Base-by-base conservation (phyloP, 2,888 invertebrate species). In the Synanthedon formicaeformis region DNA sequence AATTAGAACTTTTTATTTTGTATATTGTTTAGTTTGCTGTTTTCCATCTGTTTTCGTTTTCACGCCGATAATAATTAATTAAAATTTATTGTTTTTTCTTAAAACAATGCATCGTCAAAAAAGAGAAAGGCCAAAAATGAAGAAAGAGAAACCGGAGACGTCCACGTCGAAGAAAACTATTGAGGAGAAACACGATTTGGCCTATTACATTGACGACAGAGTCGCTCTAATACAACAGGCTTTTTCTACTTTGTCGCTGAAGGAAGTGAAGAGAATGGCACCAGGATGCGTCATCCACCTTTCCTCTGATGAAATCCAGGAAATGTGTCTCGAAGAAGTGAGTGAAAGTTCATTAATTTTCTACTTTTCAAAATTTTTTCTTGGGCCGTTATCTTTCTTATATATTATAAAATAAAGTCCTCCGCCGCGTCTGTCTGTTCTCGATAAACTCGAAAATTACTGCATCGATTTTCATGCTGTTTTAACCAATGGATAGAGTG, bases 211-310 rank as follows among this genome's bases (percentile, higher is more conserved):
- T 0, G 89, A 90, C 56, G 91, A 91, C 58, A 71, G 90, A 14
- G 84, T 91, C 0, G 91, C 90, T 58, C 61, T 91, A 14, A 88
- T 90, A 67, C 89, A 89, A 34, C 90, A 91, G 71, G 84, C 90
- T 2, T 91, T 91, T 72, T 84, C 88, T 0, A 76, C 88, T 0
- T 61, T 91, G 0, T 90, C 89, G 58, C 79, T 81, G 0, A 90
- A 89, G 60, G 90, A 91, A 34, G 68, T 91, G 4, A 84, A 85
- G 53, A 81, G 88, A 5, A 80, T 91, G 67, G 88, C 89, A 0
- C 91, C 91, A 0, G 85, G 88, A 10, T 89, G 88, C 52, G 75
- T 88, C 3, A 65, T 79, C 50, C 69, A 79, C 52, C 70, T 88
- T 34, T 72, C 80, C 8, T 64, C 88, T 52, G 88, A 88, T 57